Conservation (phyloP, 2,888 invertebrate genomes). For the Odiellus spinosus region DNA sequence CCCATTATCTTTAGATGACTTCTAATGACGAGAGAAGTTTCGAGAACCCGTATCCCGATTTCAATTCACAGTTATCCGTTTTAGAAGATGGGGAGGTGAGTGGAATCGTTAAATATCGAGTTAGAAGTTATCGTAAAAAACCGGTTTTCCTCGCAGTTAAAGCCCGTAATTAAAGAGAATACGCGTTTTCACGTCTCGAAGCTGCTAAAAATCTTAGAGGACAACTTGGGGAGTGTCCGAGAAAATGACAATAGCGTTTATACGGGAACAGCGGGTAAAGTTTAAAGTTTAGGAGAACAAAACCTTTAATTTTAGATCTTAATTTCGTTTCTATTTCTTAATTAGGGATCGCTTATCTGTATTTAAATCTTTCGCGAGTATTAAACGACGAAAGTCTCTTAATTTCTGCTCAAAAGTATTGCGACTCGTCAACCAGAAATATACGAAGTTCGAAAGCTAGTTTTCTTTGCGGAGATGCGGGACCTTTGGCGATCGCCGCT, state of each 20-base stretch:
- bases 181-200: slow-evolving; percentile 6
- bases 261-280: slow-evolving; percentile 16
- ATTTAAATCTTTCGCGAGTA: slow-evolving; percentile 9
- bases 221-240: slow-evolving; percentile 4
- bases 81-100: too few species aligned
- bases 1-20: too few species aligned
- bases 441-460: slow-evolving; percentile 38
- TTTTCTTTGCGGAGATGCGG: slow-evolving; percentile 51
- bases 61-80: too few species aligned
- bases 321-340: too few species aligned
- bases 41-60: too few species aligned
- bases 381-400: slow-evolving; percentile 4
- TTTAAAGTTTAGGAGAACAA: too few species aligned
- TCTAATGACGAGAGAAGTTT: too few species aligned
- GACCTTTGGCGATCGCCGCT: slow-evolving; percentile 46
- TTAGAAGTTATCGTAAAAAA: too few species aligned
- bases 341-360: slow-evolving; percentile 7
- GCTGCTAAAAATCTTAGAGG: slow-evolving; percentile 11
- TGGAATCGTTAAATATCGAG: too few species aligned
- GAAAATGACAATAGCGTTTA: slow-evolving; percentile 15
- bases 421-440: slow-evolving; percentile 9
- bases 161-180: slow-evolving; percentile 5
- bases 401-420: slow-evolving; percentile 6
- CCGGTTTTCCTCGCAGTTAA: slow-evolving; percentile 3
- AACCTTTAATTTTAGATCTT: slow-evolving; percentile 10